These are phyloP conservation scores for Forbesichthys papilliferus DNA, from an alignment of 2,113 vertebrate species.

Conservation along the genomic window DNA sequence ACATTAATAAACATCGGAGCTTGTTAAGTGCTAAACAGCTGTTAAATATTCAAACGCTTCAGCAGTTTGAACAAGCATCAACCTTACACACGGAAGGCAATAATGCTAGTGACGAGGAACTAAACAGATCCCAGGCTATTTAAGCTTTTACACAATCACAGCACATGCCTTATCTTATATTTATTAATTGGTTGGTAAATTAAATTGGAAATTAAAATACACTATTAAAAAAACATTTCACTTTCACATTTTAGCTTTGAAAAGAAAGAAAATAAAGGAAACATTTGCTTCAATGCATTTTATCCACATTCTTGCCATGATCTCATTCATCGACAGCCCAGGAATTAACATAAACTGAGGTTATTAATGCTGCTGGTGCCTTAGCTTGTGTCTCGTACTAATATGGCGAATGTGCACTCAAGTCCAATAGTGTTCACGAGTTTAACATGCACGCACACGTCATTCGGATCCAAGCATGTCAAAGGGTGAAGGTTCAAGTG, in stretches of 20 bases:
- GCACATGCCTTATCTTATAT: conserved; percentile 45
- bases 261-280: conserved; percentile 32
- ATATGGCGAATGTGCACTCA: conserved; percentile 37
- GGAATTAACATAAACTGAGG: conserved; percentile 45
- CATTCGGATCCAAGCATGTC: conserved; percentile 53
- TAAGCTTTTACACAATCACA: conserved; percentile 44
- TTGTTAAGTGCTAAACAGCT: conserved; percentile 70
- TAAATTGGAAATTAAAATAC: conserved; percentile 54
- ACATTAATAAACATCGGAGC: conserved; percentile 36
- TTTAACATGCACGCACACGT: conserved; percentile 20
- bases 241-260: conserved; percentile 74
- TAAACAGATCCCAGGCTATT: conserved; percentile 26
- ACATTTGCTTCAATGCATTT: conserved; percentile 38
- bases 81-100: conserved; percentile 64
- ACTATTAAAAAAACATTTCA: conserved; percentile 51
- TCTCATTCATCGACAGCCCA: conserved; percentile 45
- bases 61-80: conserved; percentile 67
- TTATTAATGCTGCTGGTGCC: conserved; percentile 65
- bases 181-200: conserved; percentile 49
- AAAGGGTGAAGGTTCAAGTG: conserved; percentile 57
- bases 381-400: conserved; percentile 60
- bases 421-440: background rate
- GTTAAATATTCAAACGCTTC: conserved; percentile 54
- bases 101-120: conserved; percentile 51
- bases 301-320: conserved; percentile 64